phyloP scores from a whole-genome alignment of 2,888 invertebrate species.

The Hypercompe scribonia region DNA sequence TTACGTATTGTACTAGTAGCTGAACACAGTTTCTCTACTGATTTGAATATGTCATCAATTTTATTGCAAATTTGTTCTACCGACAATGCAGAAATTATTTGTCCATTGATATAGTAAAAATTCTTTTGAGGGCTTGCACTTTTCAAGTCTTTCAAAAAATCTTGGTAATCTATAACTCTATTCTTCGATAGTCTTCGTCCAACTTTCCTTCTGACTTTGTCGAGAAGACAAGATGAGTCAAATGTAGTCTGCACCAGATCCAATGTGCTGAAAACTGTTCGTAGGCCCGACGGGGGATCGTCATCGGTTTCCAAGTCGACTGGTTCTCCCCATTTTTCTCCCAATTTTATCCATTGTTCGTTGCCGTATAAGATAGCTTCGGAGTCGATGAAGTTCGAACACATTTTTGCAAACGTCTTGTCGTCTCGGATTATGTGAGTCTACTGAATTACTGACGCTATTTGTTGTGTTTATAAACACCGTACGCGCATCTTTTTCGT shows the following conservation, averaged over 20 bases:
- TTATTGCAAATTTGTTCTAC: conserved; percentile 75
- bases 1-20: conserved; percentile 66
- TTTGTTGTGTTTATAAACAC: conserved; percentile 34
- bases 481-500: conserved; percentile 35
- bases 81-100: conserved; percentile 73
- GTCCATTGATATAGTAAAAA: conserved; percentile 55
- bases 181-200: conserved; percentile 66
- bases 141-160: conserved; percentile 70
- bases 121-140: conserved; percentile 51
- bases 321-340: conserved; percentile 76
- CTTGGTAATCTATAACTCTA: conserved; percentile 66
- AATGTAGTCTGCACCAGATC: conserved; percentile 74
- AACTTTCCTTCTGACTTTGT: conserved; percentile 67
- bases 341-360: conserved; percentile 76
- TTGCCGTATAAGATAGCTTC: conserved; percentile 72
- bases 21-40: conserved; percentile 73
- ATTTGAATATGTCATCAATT: conserved; percentile 78
- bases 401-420: conserved; percentile 41
- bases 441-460: conserved; percentile 26
- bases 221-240: conserved; percentile 75
- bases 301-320: conserved; percentile 77
- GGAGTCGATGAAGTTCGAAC: conserved; percentile 61
- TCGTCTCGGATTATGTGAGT: conserved; percentile 16
- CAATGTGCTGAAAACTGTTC: conserved; percentile 68
- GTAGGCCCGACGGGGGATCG: conserved; percentile 55